Evolutionary conservation across 1,140 invertebrate genomes (phyloP), one percentile per base, ranked within the genome.

Genomic region (Lepidurus couesii): DNA sequence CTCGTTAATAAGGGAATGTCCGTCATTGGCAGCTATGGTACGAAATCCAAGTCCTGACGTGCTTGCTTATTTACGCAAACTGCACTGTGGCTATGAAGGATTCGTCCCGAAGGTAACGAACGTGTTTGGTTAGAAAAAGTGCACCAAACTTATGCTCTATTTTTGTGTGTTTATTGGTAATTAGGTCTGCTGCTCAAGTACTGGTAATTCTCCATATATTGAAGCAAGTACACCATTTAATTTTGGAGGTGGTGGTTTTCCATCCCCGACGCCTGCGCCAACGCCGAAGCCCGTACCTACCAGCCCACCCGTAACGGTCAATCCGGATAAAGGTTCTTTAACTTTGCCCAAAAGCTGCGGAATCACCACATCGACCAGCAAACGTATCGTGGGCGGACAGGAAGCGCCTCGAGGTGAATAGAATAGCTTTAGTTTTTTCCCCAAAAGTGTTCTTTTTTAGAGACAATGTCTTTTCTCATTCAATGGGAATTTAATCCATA

Each of bases 11-110:
- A 83, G 80, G 80, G 79, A 80, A 11, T 90, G 89, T 77, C 78
- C 82, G 4, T 78, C 82, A 0, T 81, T 90, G 9, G 13, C 88
- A 0, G 79, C 85, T 77, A 80, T 86, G 75, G 82, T 87, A 73
- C 82, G 81, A 75, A 78, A 83, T 65, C 78, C 78, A 7, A 75
- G 42, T 43, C 74, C 76, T 11, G 74, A 82, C 78, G 82, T 82
- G 8, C 79, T 82, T 7, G 82, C 82, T 7, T 89, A 86, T 80
- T 81, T 90, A 13, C 84, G 86, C 10, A 83, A 83, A 53, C 89
- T 87, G 0, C 82, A 88, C 10, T 91, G 90, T 80, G 86, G 86
- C 0, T 89, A 85, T 75, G 84, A 87, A 44, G 86, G 85, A 21
- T 79, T 75, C 4, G 84, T 86, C 78, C 88, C 89, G 16, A 83